Percentiles rank a stretch among this genome's conserved stretches.
These are phyloP conservation scores for Dendrolimus pini DNA, from an alignment of 2,888 invertebrate species.

Conservation along the genomic window DNA sequence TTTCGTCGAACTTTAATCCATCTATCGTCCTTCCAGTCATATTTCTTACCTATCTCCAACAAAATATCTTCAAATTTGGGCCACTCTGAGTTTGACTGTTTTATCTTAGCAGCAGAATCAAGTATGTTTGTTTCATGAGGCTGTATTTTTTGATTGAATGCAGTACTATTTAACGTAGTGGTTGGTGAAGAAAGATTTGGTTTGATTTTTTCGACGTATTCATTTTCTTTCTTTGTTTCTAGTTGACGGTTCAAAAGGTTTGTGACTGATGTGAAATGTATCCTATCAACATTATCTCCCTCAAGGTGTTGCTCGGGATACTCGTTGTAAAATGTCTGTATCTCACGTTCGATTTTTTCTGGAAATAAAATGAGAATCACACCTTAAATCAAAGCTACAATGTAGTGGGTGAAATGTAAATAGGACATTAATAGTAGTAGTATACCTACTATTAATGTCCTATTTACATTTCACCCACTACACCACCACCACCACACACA, in stretches of 20 bases:
- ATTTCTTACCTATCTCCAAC: slow-evolving; percentile 53
- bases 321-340: slow-evolving; percentile 55
- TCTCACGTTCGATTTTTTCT: slow-evolving; percentile 58
- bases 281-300: slow-evolving; percentile 34
- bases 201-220: slow-evolving; percentile 19
- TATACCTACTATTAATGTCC: no score
- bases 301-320: slow-evolving; percentile 41
- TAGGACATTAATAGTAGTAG: no score
- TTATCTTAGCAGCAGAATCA: background rate
- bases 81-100: slow-evolving; percentile 27
- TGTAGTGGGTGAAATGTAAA: no score
- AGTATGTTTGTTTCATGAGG: background rate
- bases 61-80: slow-evolving; percentile 65
- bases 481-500: no score
- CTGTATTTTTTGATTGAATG: background rate
- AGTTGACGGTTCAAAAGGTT: slow-evolving; percentile 26
- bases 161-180: background rate
- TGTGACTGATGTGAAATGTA: slow-evolving; percentile 31
- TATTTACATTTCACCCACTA: no score
- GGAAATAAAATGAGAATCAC: slow-evolving; percentile 32
- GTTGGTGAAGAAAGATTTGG: slow-evolving; percentile 1
- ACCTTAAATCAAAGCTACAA: slow-evolving; percentile 3
- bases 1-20: slow-evolving; percentile 66
- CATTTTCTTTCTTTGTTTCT: slow-evolving; percentile 20
- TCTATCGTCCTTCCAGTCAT: slow-evolving; percentile 68